A percentile compares a stretch with the other conserved stretches of the same genome.
These are phyloP conservation scores for Channa striata DNA, from an alignment of 2,797 vertebrate genomes.

Conservation along the genomic window DNA sequence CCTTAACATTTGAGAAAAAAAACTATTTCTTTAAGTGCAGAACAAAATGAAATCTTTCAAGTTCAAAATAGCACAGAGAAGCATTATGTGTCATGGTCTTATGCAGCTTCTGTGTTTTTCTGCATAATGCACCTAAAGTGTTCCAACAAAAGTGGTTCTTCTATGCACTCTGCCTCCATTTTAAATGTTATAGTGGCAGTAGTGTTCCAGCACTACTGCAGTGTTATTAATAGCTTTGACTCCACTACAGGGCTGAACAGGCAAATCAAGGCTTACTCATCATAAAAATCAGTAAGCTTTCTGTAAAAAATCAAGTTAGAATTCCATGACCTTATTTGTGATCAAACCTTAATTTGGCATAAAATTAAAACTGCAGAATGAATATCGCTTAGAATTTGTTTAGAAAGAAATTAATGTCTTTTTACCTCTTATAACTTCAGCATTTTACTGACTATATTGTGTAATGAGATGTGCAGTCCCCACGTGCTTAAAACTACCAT, in stretches of 20 bases:
- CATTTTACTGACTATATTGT: background rate
- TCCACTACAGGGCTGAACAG: constrained; percentile 57
- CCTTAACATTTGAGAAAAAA: background rate
- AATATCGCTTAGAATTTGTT: too few relatives aligned
- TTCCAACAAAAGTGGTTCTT: constrained; percentile 58
- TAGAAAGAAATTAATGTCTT: too few relatives aligned
- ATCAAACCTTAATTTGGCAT: constrained; percentile 15
- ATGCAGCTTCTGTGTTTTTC: constrained; percentile 53
- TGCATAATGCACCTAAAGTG: constrained; percentile 61
- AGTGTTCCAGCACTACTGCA: constrained; percentile 63
- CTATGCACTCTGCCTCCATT: constrained; percentile 57
- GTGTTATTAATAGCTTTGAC: constrained; percentile 70
- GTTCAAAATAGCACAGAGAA: constrained; percentile 33
- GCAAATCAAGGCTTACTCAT: constrained; percentile 65
- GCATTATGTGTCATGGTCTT: constrained; percentile 42
- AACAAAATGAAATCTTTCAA: constrained; percentile 12
- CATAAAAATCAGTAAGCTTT: constrained; percentile 50
- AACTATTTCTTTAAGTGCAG: background rate
- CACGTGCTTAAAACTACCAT: background rate
- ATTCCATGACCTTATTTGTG: constrained; percentile 5
- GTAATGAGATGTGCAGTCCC: background rate
- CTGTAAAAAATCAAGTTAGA: constrained; percentile 38
- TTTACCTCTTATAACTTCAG: background rate
- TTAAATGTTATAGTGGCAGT: constrained; percentile 62
- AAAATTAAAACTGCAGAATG: background rate